Evolutionary conservation across 2,888 invertebrate genomes (phyloP).

Genomic region (Parnassius apollo): DNA sequence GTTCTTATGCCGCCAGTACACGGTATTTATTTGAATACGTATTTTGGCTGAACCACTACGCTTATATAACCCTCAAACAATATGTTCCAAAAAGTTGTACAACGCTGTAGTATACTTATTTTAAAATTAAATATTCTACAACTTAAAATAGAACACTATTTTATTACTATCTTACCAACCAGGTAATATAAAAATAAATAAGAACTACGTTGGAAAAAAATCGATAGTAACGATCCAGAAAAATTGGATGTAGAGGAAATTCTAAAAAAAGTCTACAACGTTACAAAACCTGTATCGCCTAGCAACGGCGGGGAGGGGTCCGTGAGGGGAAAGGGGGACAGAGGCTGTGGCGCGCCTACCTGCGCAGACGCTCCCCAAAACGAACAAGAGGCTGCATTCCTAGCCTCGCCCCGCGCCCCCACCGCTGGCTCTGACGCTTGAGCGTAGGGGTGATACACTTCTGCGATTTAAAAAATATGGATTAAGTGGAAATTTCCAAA

Average conservation of each 20-base stretch:
- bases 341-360: slow-evolving; percentile 66
- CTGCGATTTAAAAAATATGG: not conserved
- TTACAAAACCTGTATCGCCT: slow-evolving; percentile 37
- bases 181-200: not conserved
- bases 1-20: too few relatives aligned
- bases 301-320: slow-evolving; percentile 45
- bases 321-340: slow-evolving; percentile 36
- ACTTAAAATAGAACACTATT: too few relatives aligned
- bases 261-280: slow-evolving; percentile 22
- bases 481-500: too few relatives aligned
- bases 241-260: slow-evolving; percentile 23
- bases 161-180: too few relatives aligned
- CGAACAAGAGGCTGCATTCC: slow-evolving; percentile 78
- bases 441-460: slow-evolving; percentile 12
- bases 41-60: too few relatives aligned
- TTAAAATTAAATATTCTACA: too few relatives aligned
- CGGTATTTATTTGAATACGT: too few relatives aligned
- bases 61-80: too few relatives aligned
- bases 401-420: slow-evolving; percentile 54
- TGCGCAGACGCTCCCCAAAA: slow-evolving; percentile 79
- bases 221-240: slow-evolving; percentile 12
- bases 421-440: slow-evolving; percentile 32
- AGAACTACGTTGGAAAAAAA: not conserved
- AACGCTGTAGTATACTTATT: too few relatives aligned
- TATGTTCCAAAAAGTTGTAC: too few relatives aligned